Evolutionary conservation across 1,140 invertebrate genomes (phyloP).

Genomic region (Contarinia nasturtii): DNA sequence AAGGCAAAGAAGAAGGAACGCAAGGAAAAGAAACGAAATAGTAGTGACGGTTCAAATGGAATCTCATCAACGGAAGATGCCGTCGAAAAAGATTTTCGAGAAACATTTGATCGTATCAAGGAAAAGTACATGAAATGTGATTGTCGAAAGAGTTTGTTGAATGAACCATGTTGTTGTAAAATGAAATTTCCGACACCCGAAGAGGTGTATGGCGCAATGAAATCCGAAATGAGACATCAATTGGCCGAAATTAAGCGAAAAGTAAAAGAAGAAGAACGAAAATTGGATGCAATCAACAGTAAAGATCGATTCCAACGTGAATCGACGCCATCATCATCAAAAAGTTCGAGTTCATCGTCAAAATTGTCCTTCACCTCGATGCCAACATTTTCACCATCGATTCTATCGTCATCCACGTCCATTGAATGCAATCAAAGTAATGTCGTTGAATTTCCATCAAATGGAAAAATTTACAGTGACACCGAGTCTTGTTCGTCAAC

Average conservation of each 20-base stretch:
- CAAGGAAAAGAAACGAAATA: conserved; percentile 17
- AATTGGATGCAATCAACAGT: conserved; percentile 45
- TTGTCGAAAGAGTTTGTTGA: conserved; percentile 14
- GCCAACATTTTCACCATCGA: conserved; percentile 15
- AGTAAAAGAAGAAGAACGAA: conserved; percentile 64
- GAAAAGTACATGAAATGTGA: conserved; percentile 20
- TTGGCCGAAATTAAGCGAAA: conserved; percentile 61
- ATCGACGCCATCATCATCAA: conserved; percentile 12
- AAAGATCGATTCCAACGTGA: conserved; percentile 22
- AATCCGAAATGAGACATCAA: conserved; percentile 57
- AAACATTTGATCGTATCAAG: conserved; percentile 23
- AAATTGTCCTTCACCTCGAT: conserved; percentile 18
- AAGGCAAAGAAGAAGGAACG: conserved; percentile 9
- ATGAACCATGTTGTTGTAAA: conserved; percentile 17
- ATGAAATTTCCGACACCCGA: conserved; percentile 29
- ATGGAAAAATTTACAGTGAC: conserved; percentile 3
- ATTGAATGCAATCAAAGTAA: conserved; percentile 23
- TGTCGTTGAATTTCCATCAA: conserved; percentile 6
- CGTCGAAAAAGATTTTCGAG: conserved; percentile 20
- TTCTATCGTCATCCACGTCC: conserved; percentile 22
- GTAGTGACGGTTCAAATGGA: not conserved
- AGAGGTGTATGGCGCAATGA: conserved; percentile 47
- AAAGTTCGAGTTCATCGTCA: conserved; percentile 10
- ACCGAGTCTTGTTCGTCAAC: conserved; percentile 24
- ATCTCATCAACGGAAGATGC: conserved; percentile 12